Conservation (phyloP, 2,113 vertebrate genomes). For the cat (Felis catus) region DNA sequence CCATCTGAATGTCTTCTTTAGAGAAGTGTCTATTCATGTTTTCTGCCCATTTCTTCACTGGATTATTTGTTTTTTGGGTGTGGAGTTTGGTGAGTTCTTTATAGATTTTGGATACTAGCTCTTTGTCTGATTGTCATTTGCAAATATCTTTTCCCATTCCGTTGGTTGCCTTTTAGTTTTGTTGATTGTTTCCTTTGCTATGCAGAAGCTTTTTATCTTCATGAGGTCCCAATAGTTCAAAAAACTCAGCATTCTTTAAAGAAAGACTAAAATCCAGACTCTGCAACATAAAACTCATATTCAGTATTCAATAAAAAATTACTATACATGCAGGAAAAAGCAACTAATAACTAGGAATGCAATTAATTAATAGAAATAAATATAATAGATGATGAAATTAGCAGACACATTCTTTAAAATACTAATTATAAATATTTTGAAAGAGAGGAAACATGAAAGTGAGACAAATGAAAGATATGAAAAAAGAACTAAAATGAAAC, state of each 20-base stretch:
- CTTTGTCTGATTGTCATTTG: too few relatives aligned
- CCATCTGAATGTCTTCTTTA: too few relatives aligned
- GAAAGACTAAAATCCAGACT: neutral
- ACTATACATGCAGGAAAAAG: neutral
- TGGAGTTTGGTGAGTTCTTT: too few relatives aligned
- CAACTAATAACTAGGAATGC: neutral
- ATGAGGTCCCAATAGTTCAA: too few relatives aligned
- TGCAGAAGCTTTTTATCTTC: too few relatives aligned
- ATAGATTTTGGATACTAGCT: too few relatives aligned
- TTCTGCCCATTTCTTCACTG: too few relatives aligned
- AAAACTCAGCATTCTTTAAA: neutral
- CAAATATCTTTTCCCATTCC: too few relatives aligned
- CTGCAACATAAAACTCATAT: neutral
- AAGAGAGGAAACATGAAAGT: neutral
- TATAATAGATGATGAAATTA: neutral
- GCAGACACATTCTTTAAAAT: neutral
- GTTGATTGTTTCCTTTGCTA: too few relatives aligned
- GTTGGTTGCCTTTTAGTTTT: too few relatives aligned
- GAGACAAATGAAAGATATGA: neutral
- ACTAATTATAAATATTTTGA: neutral
- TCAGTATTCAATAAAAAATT: neutral
- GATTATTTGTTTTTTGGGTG: too few relatives aligned
- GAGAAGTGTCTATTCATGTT: too few relatives aligned
- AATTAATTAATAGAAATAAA: neutral
- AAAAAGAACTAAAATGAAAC: neutral